Evolutionary conservation across 64 coral and sea anemone species (phyloP), one percentile per base, ranked within the genome.

Genomic region (Orbicella faveolata): DNA sequence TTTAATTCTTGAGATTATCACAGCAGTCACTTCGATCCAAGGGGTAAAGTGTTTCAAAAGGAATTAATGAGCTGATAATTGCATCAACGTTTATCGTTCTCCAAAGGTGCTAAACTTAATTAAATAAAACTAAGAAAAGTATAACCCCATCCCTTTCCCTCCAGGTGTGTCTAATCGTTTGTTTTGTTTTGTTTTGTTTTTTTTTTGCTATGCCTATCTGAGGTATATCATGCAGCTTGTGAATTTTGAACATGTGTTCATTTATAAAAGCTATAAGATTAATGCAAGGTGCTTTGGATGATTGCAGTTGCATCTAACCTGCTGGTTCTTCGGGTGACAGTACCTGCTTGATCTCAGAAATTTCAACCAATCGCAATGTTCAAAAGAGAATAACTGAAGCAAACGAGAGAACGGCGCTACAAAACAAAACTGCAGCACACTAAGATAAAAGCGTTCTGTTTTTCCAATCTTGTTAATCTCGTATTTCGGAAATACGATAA

Each of bases 51-150:
- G 17, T 48, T 26, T 14, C 6, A 61, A 39, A 64, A 33, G 9
- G 67, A 83, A 68, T 83, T 85, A 85, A 85, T 85, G 63, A 83
- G 39, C 64, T 52, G 82, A 72, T 72, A 85, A 85, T 85, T 85
- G 23, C 82, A 52, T 85, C 37, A 85, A 68, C 20, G 23, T 68
- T 85, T 79, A 79, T 11, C 35, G 77, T 79, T 20, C 77, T 57
- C 75, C 80, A 44, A 66, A 20, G 80, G 80, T 83, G 80, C 62
- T 21, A 23, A 67, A 52, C 18, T 55, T 52, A 25, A 41, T 69
- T 15, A 52, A 26, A 18, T 67, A 18, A 20, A 33, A 6, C 13
- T 23, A 19, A 41, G 25, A 73, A 72, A 72, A 69, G 4, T 14
- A 20, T 67, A 84, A 83, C 21, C 34, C 14, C 7, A 21, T 36